These are phyloP conservation scores for Arnoldichthys spilopterus DNA, from an alignment of 2,797 vertebrate genomes.

Conservation along the genomic window DNA sequence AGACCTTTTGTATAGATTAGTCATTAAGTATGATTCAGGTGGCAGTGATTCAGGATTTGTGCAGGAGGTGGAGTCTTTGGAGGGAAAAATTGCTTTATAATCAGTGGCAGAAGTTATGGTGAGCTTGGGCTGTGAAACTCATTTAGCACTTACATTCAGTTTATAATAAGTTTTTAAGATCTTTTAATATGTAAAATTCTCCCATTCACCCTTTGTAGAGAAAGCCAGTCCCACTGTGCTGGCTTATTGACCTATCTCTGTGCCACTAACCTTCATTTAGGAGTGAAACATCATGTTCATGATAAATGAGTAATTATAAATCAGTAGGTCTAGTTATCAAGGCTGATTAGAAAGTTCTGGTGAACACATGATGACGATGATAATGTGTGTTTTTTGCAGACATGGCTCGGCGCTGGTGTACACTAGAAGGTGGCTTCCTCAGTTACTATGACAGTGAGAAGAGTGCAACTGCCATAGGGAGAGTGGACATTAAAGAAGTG, in stretches of 20 bases:
- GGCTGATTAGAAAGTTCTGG: background rate
- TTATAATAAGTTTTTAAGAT: constrained; percentile 22
- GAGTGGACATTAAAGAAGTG: constrained; percentile 84
- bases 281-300: constrained; percentile 78
- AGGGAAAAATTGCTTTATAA: background rate
- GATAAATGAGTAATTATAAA: constrained; percentile 56
- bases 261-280: constrained; percentile 60
- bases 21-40: too few species aligned
- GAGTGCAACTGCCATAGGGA: constrained; percentile 79
- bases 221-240: constrained; percentile 9
- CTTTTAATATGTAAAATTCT: background rate
- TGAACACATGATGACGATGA: background rate
- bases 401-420: constrained; percentile 89
- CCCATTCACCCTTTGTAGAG: background rate
- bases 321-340: background rate
- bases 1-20: too few species aligned
- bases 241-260: constrained; percentile 21
- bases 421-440: constrained; percentile 90
- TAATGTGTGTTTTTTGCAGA: constrained; percentile 75
- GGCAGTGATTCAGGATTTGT: too few species aligned
- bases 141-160: constrained; percentile 8
- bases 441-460: constrained; percentile 92
- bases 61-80: too few species aligned
- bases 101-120: background rate
- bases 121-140: background rate